Conservation (phyloP, 2,113 vertebrate genomes). For the Xiphophorus couchianus region DNA sequence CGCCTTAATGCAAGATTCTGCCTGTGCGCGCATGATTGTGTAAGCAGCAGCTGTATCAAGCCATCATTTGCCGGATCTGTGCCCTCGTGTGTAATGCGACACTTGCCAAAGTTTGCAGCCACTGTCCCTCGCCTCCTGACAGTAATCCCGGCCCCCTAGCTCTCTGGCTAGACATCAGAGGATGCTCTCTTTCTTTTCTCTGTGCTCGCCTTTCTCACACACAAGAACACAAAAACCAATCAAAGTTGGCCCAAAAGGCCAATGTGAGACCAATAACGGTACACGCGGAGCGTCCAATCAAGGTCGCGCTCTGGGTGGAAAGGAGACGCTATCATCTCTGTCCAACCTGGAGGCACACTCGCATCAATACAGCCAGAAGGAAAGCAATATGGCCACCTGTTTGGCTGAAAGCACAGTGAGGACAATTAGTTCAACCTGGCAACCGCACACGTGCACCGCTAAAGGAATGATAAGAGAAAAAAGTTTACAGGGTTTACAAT, state of each 20-base stretch:
- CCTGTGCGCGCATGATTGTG: not conserved
- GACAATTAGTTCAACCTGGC: conserved; percentile 61
- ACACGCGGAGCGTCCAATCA: conserved; percentile 45
- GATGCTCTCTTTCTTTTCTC: conserved; percentile 28
- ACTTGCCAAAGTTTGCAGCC: conserved; percentile 45
- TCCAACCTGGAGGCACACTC: conserved; percentile 60
- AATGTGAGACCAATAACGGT: conserved; percentile 56
- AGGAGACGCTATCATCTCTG: conserved; percentile 63
- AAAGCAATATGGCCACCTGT: conserved; percentile 68
- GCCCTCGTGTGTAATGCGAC: conserved; percentile 8
- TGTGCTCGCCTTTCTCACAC: conserved; percentile 9
- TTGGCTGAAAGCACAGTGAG: conserved; percentile 56
- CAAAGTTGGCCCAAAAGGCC: conserved; percentile 53
- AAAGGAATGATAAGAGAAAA: conserved; percentile 22
- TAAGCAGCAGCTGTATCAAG: conserved; percentile 13
- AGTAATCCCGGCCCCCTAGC: conserved; percentile 36
- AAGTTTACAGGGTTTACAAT: conserved; percentile 47
- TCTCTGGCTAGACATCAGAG: conserved; percentile 62
- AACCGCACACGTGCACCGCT: conserved; percentile 35
- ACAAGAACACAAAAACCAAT: conserved; percentile 28
- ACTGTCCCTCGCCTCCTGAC: conserved; percentile 24
- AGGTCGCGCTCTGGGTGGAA: conserved; percentile 62
- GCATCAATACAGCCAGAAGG: conserved; percentile 58
- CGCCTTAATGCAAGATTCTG: not conserved
- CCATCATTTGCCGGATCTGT: conserved; percentile 25